phyloP scores from a whole-genome alignment of 2,113 vertebrate species.

The Calypte anna region DNA sequence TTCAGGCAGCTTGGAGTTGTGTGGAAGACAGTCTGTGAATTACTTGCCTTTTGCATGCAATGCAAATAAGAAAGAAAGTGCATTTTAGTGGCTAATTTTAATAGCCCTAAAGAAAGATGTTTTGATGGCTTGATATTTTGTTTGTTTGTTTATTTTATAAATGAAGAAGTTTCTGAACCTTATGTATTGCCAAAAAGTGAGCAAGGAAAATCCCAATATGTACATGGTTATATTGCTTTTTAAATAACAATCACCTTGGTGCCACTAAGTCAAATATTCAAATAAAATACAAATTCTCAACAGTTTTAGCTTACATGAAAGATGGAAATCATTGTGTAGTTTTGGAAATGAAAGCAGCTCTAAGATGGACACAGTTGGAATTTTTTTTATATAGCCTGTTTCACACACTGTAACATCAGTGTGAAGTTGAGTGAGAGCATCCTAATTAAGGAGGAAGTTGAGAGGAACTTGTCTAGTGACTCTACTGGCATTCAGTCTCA shows the following conservation, averaged over 20 bases:
- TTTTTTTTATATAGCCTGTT: slow-evolving; percentile 31
- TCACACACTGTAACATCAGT: slow-evolving; percentile 2
- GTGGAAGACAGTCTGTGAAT: neutral
- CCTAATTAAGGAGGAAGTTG: neutral
- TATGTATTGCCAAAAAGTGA: neutral
- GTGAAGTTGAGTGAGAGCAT: neutral
- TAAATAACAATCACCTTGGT: slow-evolving; percentile 38
- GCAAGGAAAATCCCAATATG: slow-evolving; percentile 20
- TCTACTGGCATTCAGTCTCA: neutral
- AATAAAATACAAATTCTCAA: slow-evolving; percentile 45
- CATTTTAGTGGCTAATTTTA: neutral
- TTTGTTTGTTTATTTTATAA: neutral
- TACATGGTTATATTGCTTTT: slow-evolving; percentile 44
- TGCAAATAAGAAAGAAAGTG: neutral
- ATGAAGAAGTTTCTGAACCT: neutral
- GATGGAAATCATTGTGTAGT: slow-evolving; percentile 57
- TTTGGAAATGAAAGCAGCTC: slow-evolving; percentile 36
- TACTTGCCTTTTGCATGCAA: neutral
- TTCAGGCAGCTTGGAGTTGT: neutral
- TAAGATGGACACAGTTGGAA: slow-evolving; percentile 35
- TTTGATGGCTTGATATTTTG: neutral
- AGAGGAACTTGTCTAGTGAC: neutral
- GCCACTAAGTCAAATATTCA: slow-evolving; percentile 17
- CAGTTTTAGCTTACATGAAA: slow-evolving; percentile 41
- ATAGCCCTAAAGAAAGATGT: neutral